phyloP scores from a whole-genome alignment of 2,797 vertebrate species.

The Cuculus canorus region DNA sequence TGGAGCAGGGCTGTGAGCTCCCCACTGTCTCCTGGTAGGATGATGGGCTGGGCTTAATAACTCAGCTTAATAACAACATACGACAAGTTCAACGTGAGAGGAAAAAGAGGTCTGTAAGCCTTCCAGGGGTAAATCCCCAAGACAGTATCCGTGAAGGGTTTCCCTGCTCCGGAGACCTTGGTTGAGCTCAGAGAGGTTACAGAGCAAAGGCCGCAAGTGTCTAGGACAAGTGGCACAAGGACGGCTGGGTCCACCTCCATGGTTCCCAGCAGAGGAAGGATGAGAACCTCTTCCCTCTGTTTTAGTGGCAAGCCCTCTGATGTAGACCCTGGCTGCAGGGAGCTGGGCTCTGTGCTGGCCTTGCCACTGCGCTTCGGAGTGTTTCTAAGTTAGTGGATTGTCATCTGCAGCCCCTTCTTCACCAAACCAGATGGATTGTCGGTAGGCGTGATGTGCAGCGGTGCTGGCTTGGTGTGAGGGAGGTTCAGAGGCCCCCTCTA shows the following conservation, averaged over 20 bases:
- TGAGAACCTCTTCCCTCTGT: background rate
- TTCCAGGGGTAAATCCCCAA: background rate
- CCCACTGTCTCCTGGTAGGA: background rate
- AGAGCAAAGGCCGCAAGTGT: background rate
- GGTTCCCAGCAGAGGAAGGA: background rate
- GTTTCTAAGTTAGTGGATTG: background rate
- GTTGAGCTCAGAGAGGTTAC: background rate
- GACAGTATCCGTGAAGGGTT: background rate
- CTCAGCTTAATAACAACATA: conserved; percentile 48
- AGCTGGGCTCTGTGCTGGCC: background rate
- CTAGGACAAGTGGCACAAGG: background rate
- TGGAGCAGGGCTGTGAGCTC: background rate
- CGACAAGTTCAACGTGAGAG: conserved; percentile 63
- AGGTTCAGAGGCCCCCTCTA: no score
- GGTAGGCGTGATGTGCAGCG: background rate
- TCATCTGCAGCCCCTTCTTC: background rate
- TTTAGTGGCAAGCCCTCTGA: no score
- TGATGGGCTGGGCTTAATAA: background rate
- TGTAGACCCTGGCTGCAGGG: background rate
- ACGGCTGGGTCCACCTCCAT: background rate
- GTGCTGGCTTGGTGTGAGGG: background rate
- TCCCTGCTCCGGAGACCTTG: background rate
- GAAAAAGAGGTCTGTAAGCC: conserved; percentile 77
- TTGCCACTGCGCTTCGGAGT: background rate
- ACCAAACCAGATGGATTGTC: background rate